Conservation (phyloP, 2,797 vertebrate species). For the Hemibagrus guttatus region DNA sequence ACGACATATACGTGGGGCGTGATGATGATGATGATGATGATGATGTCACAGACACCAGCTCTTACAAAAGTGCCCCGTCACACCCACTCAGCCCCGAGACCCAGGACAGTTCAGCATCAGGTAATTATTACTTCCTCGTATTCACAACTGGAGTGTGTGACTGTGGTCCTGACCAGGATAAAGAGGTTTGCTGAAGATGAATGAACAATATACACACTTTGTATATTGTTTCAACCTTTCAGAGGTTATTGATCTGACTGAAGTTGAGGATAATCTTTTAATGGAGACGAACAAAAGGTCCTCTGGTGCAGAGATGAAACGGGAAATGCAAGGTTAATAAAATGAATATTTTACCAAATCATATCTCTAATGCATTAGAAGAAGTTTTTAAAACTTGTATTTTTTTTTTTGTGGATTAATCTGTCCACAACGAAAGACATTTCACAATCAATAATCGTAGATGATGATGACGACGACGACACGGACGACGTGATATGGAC, state of each 20-base stretch:
- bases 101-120: background rate
- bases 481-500: conserved; percentile 39
- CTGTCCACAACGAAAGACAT: background rate
- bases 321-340: conserved; percentile 18
- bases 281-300: conserved; percentile 30
- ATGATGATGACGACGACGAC: conserved; percentile 43
- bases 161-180: background rate
- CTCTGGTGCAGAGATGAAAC: conserved; percentile 10
- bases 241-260: conserved; percentile 65
- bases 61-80: conserved; percentile 47
- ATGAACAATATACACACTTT: background rate
- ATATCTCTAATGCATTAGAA: background rate
- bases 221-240: background rate
- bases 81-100: conserved; percentile 32
- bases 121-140: conserved; percentile 5
- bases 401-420: background rate
- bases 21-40: conserved; percentile 24
- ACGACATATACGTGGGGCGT: conserved; percentile 57
- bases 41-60: conserved; percentile 37
- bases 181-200: background rate
- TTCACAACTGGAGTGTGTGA: background rate
- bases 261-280: conserved; percentile 26
- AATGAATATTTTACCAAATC: background rate
- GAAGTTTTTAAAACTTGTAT: background rate
- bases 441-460: background rate